Conservation (phyloP, 2,113 vertebrate species). For the Melierax canorus region DNA sequence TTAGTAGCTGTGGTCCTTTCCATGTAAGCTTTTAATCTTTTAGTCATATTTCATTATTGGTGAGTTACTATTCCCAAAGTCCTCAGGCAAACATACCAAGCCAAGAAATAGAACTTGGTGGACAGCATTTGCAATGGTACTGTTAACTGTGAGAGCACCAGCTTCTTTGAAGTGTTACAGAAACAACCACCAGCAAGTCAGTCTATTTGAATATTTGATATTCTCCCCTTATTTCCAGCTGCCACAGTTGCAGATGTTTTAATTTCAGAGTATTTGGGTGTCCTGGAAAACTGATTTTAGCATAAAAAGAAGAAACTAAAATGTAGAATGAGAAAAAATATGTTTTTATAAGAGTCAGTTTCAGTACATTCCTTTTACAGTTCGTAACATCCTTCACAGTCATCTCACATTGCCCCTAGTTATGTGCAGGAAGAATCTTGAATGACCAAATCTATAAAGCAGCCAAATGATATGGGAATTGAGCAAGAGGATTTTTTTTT, state of each 20-base stretch:
- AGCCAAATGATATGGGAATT: not conserved
- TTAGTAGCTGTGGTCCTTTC: not conserved
- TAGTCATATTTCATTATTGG: conserved; percentile 1
- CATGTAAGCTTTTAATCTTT: conserved; percentile 28
- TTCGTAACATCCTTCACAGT: not conserved
- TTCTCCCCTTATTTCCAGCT: not conserved
- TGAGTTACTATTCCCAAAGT: not conserved
- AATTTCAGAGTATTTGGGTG: not conserved
- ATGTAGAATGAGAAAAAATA: not conserved
- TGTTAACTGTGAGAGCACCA: not conserved
- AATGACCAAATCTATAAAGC: not conserved
- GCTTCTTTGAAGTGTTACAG: not conserved
- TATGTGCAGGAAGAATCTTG: not conserved
- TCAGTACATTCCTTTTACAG: not conserved
- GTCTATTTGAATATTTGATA: not conserved
- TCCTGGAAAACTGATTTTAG: not conserved
- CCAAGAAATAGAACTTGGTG: not conserved
- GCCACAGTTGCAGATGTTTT: not conserved
- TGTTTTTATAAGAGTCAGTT: not conserved
- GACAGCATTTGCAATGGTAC: not conserved
- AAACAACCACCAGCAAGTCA: not conserved
- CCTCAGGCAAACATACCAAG: not conserved
- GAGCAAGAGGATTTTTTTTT: not conserved
- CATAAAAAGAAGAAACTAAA: not conserved
- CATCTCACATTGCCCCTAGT: not conserved